These are phyloP conservation scores for Muscidifurax raptorellus DNA, from an alignment of 1,140 invertebrate species.

Conservation along the genomic window DNA sequence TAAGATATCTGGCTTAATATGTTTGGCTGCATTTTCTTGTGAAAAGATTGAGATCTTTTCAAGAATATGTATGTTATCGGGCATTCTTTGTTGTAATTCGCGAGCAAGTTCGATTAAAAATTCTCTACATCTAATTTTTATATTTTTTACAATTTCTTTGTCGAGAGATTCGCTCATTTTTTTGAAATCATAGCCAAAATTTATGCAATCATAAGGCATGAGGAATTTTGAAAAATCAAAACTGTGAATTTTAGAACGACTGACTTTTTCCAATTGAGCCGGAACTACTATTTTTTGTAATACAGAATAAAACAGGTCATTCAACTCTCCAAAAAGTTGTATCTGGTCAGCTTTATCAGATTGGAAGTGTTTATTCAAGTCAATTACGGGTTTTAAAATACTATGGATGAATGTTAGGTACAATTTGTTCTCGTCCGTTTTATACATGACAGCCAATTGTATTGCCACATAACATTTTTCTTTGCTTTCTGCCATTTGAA, in stretches of 20 bases:
- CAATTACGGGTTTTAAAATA: background rate
- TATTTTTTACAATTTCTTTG: background rate
- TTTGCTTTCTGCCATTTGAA: constrained; percentile 37
- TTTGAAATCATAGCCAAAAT: constrained; percentile 5
- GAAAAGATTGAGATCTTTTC: background rate
- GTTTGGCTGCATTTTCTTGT: background rate
- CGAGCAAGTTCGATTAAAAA: background rate
- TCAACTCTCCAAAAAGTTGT: constrained; percentile 3
- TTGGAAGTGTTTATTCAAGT: background rate
- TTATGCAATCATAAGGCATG: constrained; percentile 3
- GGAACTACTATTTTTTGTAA: background rate
- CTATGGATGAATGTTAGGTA: constrained; percentile 8
- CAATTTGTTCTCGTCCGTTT: background rate
- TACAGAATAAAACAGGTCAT: background rate
- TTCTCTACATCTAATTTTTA: background rate
- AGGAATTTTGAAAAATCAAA: constrained; percentile 3
- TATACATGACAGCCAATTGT: background rate
- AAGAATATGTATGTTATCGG: background rate
- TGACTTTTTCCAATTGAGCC: background rate
- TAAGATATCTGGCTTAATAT: background rate
- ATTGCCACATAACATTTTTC: constrained; percentile 33
- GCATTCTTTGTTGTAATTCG: background rate
- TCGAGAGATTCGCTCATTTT: background rate
- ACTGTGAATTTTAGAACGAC: background rate
- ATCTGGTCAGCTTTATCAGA: constrained; percentile 18